Evolutionary conservation across 2,797 vertebrate genomes (phyloP).

Genomic region (Triplophysa yarkandensis): DNA sequence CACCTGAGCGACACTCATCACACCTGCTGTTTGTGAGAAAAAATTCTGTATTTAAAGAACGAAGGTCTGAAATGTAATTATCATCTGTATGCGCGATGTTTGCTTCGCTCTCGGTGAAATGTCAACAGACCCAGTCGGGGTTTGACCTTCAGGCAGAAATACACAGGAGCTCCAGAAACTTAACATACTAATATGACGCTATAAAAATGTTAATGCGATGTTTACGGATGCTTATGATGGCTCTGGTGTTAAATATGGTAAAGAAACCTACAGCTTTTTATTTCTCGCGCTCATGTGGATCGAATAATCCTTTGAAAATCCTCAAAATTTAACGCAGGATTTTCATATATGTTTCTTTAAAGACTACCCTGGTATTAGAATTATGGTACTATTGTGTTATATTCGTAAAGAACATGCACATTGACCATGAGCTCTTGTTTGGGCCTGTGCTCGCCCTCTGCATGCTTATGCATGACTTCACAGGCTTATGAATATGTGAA

Average conservation of each 20-base stretch:
- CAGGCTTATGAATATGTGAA: constrained; percentile 15
- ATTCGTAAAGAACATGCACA: not conserved
- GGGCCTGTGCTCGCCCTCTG: not conserved
- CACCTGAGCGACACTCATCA: constrained; percentile 6
- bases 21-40: constrained; percentile 11
- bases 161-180: not conserved
- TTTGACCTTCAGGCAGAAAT: not conserved
- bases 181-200: constrained; percentile 9
- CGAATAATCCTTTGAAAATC: not conserved
- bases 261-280: not conserved
- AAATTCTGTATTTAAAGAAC: constrained; percentile 17
- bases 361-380: not conserved
- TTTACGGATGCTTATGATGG: not conserved
- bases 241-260: not conserved
- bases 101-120: constrained; percentile 7
- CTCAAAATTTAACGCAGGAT: too few relatives aligned
- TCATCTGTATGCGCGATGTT: constrained; percentile 5
- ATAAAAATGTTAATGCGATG: not conserved
- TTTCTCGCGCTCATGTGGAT: not conserved
- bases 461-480: constrained; percentile 42
- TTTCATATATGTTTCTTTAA: not conserved
- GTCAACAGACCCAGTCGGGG: not conserved
- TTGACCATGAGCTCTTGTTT: not conserved
- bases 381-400: not conserved
- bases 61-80: not conserved